Evolutionary conservation across 1,140 invertebrate species (phyloP).

Genomic region (Calephelis nemesis): DNA sequence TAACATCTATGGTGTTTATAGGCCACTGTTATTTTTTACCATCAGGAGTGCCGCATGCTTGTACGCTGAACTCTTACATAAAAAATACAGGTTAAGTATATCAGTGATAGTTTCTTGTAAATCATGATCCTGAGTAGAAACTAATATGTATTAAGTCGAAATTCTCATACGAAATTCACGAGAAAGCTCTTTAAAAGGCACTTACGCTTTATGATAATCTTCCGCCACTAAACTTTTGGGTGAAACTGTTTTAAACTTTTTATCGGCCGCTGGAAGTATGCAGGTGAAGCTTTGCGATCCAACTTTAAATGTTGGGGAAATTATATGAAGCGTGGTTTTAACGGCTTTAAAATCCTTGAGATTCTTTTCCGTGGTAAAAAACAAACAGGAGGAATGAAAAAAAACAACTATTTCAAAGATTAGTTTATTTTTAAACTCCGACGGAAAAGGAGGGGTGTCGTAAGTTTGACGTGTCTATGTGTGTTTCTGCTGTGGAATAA

Average conservation of each 20-base stretch:
- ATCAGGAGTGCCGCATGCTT: too few relatives aligned
- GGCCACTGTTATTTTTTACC: too few relatives aligned
- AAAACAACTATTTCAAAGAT: too few relatives aligned
- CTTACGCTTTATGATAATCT: constrained; percentile 6
- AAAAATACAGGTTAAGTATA: not conserved
- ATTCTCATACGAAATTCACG: constrained; percentile 2
- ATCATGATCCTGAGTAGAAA: too few relatives aligned
- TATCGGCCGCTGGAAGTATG: constrained; percentile 1
- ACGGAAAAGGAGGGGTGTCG: too few relatives aligned
- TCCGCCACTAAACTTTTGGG: not conserved
- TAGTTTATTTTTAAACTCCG: too few relatives aligned
- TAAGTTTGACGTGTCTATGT: too few relatives aligned
- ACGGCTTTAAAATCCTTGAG: not conserved
- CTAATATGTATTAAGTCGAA: not conserved
- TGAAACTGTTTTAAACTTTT: constrained; percentile 3
- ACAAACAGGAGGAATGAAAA: too few relatives aligned
- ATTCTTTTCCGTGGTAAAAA: not conserved
- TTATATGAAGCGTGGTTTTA: not conserved
- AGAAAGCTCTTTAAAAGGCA: not conserved
- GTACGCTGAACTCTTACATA: not conserved
- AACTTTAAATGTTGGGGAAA: constrained; percentile 1
- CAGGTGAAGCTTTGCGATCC: not conserved
- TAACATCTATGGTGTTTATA: too few relatives aligned
- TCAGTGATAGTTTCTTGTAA: not conserved
- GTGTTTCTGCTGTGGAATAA: too few relatives aligned